These are phyloP conservation scores for Hoplostethus mediterraneus DNA, from an alignment of 2,797 vertebrate genomes.

Conservation along the genomic window DNA sequence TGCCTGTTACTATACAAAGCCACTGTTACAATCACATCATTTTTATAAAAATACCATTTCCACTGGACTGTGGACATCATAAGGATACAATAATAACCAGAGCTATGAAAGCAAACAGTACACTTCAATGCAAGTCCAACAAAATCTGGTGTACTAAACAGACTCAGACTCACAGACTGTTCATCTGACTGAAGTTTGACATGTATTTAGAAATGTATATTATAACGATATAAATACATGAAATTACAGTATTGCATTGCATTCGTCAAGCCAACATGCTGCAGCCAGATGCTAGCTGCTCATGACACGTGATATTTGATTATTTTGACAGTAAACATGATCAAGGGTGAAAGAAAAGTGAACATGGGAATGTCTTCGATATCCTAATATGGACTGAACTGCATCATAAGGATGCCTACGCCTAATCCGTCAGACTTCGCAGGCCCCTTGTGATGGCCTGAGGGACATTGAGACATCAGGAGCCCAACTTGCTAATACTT, in stretches of 20 bases:
- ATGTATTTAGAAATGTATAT: background rate
- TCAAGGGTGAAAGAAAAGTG: slow-evolving; percentile 24
- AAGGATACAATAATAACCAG: slow-evolving; percentile 6
- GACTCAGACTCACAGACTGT: no score
- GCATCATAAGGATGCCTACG: slow-evolving; percentile 8
- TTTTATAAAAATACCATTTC: slow-evolving; percentile 39
- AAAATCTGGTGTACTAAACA: no score
- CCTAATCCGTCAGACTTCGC: slow-evolving; percentile 39
- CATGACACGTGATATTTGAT: slow-evolving; percentile 3
- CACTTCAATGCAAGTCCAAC: background rate
- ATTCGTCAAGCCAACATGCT: slow-evolving; percentile 3
- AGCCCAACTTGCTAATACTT: slow-evolving; percentile 54
- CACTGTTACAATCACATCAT: slow-evolving; percentile 34
- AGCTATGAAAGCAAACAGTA: background rate
- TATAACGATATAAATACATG: slow-evolving; percentile 3
- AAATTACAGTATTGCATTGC: background rate
- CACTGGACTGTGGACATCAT: slow-evolving; percentile 19
- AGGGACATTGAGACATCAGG: slow-evolving; percentile 64
- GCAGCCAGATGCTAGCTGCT: background rate
- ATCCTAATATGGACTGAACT: slow-evolving; percentile 21
- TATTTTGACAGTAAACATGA: slow-evolving; percentile 21
- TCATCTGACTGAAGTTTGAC: background rate
- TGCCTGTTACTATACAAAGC: slow-evolving; percentile 37
- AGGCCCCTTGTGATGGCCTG: slow-evolving; percentile 65
- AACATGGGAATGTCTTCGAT: slow-evolving; percentile 21